Evolutionary conservation across 2,888 invertebrate species (phyloP).

Genomic region (Rhimphoctona megacephalus): DNA sequence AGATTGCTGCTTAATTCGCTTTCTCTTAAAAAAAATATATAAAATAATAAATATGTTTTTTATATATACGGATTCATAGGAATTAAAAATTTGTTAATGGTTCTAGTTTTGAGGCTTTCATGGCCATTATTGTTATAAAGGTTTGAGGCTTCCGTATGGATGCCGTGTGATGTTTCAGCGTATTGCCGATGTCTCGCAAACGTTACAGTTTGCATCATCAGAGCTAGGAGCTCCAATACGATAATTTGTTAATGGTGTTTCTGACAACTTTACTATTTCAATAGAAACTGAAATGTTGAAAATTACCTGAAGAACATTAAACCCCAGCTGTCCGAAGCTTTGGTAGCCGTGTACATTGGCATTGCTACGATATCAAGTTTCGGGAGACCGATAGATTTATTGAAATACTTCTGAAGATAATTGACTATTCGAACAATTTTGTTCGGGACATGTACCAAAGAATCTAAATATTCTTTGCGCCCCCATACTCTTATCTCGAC

Average conservation of each 20-base stretch:
- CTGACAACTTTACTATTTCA: neutral
- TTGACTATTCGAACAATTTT: constrained; percentile 87
- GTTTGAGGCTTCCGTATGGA: no score
- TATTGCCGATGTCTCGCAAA: no score
- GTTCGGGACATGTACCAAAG: constrained; percentile 87
- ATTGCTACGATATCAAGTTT: constrained; percentile 91
- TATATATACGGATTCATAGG: neutral
- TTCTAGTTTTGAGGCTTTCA: no score
- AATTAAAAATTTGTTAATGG: no score
- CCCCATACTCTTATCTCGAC: constrained; percentile 88
- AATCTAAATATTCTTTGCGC: constrained; percentile 87
- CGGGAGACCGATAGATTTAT: constrained; percentile 88
- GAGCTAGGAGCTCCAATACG: no score
- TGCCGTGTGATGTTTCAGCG: no score
- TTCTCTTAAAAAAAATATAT: constrained; percentile 88
- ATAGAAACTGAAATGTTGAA: neutral
- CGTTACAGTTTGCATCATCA: no score
- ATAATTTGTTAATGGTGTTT: neutral
- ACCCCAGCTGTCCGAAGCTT: constrained; percentile 93
- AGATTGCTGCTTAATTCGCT: constrained; percentile 89
- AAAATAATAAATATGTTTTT: neutral
- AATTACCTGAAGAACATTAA: constrained; percentile 91
- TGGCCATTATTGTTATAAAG: no score
- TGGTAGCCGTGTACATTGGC: constrained; percentile 90
- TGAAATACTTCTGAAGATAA: constrained; percentile 88